Evolutionary conservation across 2,113 vertebrate genomes (phyloP), one percentile per base, ranked within the genome.

Genomic region (Physeter macrocephalus): DNA sequence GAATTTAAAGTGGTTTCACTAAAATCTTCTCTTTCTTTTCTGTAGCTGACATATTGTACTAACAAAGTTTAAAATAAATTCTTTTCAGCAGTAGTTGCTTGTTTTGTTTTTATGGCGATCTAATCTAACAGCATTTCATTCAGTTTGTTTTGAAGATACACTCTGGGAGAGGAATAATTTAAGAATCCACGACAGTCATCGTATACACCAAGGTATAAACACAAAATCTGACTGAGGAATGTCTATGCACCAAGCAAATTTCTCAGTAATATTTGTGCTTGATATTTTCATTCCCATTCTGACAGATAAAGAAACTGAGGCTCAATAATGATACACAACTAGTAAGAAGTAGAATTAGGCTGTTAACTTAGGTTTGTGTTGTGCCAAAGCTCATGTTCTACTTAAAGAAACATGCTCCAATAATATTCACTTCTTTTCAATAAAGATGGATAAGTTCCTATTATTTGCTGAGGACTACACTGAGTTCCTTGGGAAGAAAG

Each of bases 61-160:
- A 88, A 31, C 54, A 95, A 95, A 49, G 62, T 39, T 88, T 77
- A n/a, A 90, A 52, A 72, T 90, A 69, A 85, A 95, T 86, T 89
- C 0, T 88, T 89, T 67, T 64, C n/a, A 10, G 21, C 27, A 0
- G 18, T 78, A 86, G 77, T 85, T 12, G 2, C 2, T 74, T 84
- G 27, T 59, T 96, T 90, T 41, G 36, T 87, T 88, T 96, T 94
- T 83, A 77, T 20, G 31, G 36, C 11, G 71, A 66, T 80, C 14
- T 93, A 92, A 71, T 69, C 81, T 66, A 89, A 66, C 3, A 71
- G 34, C 15, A 75, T 95, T 89, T 91, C 36, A 83, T 91, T 84
- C 72, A 11, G 27, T 84, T 59, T 17, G 52, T 88, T 94, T 93
- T 75, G 43, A 94, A 95, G 43, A 90, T 29, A 46, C 9, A 80